Evolutionary conservation across 2,113 vertebrate species (phyloP).

Genomic region (Microtus richardsoni): DNA sequence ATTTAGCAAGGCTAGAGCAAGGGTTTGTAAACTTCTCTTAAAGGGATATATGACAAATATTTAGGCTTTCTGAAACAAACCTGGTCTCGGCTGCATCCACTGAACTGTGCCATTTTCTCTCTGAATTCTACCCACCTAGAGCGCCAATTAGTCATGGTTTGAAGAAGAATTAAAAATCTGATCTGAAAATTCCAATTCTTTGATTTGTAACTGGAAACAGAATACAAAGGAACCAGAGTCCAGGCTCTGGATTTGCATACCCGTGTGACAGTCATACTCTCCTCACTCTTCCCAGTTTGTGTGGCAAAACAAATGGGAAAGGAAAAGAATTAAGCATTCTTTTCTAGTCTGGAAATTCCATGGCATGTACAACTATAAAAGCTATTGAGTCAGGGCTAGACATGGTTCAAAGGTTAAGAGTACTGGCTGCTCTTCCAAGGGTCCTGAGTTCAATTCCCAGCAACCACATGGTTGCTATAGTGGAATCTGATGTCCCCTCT

Average conservation of each 20-base stretch:
- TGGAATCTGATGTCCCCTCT: not conserved
- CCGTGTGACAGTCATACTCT: not conserved
- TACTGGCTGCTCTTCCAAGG: not conserved
- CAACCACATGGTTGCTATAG: not conserved
- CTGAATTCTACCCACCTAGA: not conserved
- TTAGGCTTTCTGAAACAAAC: slow-evolving; percentile 36
- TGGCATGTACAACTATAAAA: not conserved
- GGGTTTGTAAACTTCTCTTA: slow-evolving; percentile 2
- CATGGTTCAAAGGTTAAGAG: not conserved
- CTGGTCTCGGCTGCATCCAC: not conserved
- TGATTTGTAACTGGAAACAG: not conserved
- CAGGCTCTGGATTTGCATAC: not conserved
- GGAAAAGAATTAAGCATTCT: not conserved
- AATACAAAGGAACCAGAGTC: not conserved
- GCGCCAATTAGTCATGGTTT: not conserved
- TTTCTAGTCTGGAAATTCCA: not conserved
- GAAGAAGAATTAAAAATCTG: slow-evolving; percentile 30
- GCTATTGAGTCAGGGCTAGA: not conserved
- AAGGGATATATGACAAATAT: not conserved
- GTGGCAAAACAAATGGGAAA: not conserved
- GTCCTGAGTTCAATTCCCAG: not conserved
- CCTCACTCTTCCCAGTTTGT: not conserved
- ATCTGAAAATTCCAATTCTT: slow-evolving; percentile 34
- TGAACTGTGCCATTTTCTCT: not conserved
- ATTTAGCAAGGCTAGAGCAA: slow-evolving; percentile 19